Conservation (phyloP, 2,113 vertebrate genomes). For the Aegotheles bennettii region DNA sequence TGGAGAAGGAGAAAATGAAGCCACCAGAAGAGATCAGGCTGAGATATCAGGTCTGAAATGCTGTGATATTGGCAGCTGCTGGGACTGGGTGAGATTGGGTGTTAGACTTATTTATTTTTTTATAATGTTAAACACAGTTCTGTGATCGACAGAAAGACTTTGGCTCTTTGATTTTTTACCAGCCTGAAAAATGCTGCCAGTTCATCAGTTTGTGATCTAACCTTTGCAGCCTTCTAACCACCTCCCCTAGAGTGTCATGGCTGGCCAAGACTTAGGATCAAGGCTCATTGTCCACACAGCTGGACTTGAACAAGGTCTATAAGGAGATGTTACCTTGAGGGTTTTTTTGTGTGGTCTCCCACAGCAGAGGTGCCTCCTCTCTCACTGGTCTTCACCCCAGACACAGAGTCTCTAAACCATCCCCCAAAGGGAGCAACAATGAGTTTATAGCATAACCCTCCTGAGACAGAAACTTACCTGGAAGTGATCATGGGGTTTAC, state of each 20-base stretch:
- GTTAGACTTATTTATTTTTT: background rate
- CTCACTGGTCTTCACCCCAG: background rate
- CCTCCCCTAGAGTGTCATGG: accelerated
- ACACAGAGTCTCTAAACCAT: background rate
- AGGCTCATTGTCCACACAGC: background rate
- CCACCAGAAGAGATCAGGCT: background rate
- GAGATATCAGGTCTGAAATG: background rate
- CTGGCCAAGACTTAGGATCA: background rate
- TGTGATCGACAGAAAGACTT: background rate
- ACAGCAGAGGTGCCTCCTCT: background rate
- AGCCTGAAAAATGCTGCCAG: background rate
- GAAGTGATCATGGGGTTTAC: background rate
- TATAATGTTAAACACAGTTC: background rate
- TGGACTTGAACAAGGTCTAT: background rate
- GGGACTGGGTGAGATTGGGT: background rate
- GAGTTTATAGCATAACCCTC: background rate
- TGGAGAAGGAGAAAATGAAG: background rate
- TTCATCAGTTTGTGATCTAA: background rate
- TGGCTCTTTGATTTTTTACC: background rate
- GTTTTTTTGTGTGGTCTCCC: background rate
- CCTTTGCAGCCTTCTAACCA: background rate
- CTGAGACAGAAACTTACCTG: background rate
- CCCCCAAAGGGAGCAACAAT: background rate
- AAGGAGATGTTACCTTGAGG: background rate
- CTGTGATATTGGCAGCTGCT: background rate